A percentile compares a stretch with the other conserved stretches of the same genome.
phyloP scores from a whole-genome alignment of 2,797 vertebrate species.

The Tadarida brasiliensis region DNA sequence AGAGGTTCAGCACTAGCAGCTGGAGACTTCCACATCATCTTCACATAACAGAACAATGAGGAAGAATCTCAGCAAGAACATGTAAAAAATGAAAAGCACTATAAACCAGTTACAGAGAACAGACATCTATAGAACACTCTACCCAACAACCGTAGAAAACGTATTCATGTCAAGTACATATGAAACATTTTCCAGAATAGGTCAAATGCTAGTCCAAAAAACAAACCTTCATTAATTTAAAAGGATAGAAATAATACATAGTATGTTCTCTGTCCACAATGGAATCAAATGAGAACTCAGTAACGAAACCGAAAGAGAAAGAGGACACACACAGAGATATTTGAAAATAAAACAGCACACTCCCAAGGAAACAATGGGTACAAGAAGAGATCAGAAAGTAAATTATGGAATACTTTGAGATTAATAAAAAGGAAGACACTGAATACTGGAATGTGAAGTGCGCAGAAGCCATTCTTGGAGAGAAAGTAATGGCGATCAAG shows the following conservation, averaged over 20 bases:
- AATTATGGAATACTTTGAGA: not conserved
- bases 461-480: not conserved
- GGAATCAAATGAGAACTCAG: not conserved
- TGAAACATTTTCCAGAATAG: not conserved
- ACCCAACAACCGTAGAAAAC: not conserved
- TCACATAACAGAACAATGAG: not conserved
- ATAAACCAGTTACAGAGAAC: not conserved
- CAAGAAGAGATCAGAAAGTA: not conserved
- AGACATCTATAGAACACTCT: too few species aligned
- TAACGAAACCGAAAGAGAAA: not conserved
- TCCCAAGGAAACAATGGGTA: not conserved
- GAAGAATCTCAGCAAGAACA: not conserved
- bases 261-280: not conserved
- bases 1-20: too few species aligned
- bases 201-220: not conserved
- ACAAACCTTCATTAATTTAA: not conserved
- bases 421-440: not conserved
- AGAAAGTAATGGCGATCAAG: not conserved
- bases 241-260: not conserved
- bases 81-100: not conserved
- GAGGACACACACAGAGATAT: not conserved
- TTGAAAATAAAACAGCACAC: not conserved
- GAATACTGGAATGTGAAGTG: not conserved
- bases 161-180: not conserved
- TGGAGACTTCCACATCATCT: not conserved